A percentile compares a stretch with the other conserved stretches of the same genome.
phyloP scores from a whole-genome alignment of 1,140 invertebrate genomes.

The Monomorium pharaonis region DNA sequence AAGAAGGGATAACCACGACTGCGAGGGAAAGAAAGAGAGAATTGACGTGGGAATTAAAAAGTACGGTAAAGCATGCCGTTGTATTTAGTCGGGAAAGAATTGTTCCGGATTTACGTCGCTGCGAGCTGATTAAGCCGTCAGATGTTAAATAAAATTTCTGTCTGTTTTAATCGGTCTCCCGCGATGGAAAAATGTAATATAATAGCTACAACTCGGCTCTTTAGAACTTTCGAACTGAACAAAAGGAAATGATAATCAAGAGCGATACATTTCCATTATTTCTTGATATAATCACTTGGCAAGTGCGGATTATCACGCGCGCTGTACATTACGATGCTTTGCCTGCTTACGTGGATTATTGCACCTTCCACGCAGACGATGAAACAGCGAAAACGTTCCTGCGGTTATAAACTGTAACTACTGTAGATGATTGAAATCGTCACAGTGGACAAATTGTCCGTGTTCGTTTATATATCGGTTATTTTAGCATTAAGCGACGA shows the following conservation, averaged over 20 bases:
- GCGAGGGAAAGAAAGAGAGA: slow-evolving; percentile 6
- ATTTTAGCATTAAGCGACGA: slow-evolving; percentile 31
- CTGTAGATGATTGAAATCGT: slow-evolving; percentile 33
- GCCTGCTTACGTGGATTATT: background rate
- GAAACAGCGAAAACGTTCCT: background rate
- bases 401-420: slow-evolving; percentile 45
- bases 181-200: background rate
- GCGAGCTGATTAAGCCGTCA: slow-evolving; percentile 5
- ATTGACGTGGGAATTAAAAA: slow-evolving; percentile 41
- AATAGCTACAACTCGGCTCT: background rate
- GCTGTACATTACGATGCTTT: background rate
- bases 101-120: slow-evolving; percentile 30
- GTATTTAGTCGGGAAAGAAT: background rate
- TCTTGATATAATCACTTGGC: background rate
- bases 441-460: background rate
- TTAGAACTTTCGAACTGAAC: background rate
- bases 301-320: background rate
- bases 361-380: slow-evolving; percentile 16
- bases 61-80: slow-evolving; percentile 12
- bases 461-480: slow-evolving; percentile 19
- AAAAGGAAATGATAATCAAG: background rate
- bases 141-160: slow-evolving; percentile 28
- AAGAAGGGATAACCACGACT: background rate
- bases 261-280: background rate
- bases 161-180: background rate